phyloP scores from a whole-genome alignment of 2,797 vertebrate species.

The Silurus aristotelis region DNA sequence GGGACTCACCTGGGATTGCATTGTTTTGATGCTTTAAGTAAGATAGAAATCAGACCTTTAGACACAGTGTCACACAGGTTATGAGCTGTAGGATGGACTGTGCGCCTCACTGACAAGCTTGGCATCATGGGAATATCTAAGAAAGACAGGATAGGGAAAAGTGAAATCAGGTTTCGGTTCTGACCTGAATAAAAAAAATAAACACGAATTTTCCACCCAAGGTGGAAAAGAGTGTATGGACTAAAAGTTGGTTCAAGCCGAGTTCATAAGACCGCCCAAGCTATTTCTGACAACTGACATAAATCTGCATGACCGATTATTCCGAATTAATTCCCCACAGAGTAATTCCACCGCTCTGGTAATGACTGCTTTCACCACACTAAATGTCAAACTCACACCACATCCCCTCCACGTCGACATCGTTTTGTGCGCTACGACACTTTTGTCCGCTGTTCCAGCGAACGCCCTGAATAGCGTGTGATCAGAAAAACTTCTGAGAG shows the following conservation, averaged over 20 bases:
- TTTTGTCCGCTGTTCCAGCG: neutral
- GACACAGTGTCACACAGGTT: constrained; percentile 54
- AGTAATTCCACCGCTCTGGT: neutral
- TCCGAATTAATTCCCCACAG: neutral
- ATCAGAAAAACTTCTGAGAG: neutral
- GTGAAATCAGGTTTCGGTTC: neutral
- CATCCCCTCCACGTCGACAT: neutral
- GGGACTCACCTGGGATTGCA: constrained; percentile 50
- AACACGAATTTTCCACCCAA: neutral
- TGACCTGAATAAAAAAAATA: neutral
- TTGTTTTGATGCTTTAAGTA: constrained; percentile 55
- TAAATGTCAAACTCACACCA: neutral
- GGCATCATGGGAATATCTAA: constrained; percentile 41
- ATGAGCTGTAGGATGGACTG: constrained; percentile 53
- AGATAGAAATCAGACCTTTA: constrained; percentile 55
- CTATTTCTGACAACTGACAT: neutral
- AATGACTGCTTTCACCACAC: neutral
- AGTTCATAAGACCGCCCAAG: neutral
- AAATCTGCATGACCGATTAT: too few species aligned
- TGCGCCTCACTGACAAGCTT: constrained; percentile 49
- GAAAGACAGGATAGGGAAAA: constrained; percentile 32
- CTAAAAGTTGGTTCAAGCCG: neutral
- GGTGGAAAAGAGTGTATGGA: neutral
- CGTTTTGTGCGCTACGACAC: neutral
- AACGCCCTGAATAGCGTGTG: neutral